Conservation (phyloP, 2,888 invertebrate genomes). For the Azorinus chamasolen region DNA sequence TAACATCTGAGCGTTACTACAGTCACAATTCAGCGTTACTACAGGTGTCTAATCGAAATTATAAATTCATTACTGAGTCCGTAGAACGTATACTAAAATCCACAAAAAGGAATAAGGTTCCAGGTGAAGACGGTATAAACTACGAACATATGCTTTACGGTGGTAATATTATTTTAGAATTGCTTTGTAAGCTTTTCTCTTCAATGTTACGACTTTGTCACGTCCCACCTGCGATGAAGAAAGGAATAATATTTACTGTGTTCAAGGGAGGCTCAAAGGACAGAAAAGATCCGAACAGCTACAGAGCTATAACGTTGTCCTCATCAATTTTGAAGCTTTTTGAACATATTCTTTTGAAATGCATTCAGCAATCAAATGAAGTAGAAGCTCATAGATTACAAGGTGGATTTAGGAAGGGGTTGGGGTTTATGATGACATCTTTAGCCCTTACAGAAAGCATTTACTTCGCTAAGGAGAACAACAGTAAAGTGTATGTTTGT, state of each 20-base stretch:
- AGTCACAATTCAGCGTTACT: too few relatives aligned
- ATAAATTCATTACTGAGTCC: too few relatives aligned
- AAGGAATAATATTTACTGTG: background rate
- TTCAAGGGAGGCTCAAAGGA: background rate
- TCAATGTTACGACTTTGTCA: background rate
- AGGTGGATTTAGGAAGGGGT: conserved; percentile 17
- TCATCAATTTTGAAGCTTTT: conserved; percentile 3
- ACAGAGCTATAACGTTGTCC: conserved; percentile 5
- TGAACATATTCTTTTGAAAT: background rate
- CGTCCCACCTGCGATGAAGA: conserved; percentile 1
- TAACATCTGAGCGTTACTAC: too few relatives aligned
- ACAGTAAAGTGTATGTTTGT: conserved; percentile 11
- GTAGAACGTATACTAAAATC: too few relatives aligned
- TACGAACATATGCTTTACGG: conserved; percentile 11
- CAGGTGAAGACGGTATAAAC: background rate
- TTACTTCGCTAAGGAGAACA: conserved; percentile 12
- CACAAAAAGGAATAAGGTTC: too few relatives aligned
- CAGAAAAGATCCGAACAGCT: conserved; percentile 3
- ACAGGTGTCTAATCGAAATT: too few relatives aligned
- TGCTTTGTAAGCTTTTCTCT: background rate
- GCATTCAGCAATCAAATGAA: background rate
- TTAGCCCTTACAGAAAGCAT: conserved; percentile 3
- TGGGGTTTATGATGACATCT: conserved; percentile 17
- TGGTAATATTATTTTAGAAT: background rate
- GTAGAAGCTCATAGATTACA: background rate